phyloP scores from a whole-genome alignment of 2,797 vertebrate genomes.

The Natrix natrix region DNA sequence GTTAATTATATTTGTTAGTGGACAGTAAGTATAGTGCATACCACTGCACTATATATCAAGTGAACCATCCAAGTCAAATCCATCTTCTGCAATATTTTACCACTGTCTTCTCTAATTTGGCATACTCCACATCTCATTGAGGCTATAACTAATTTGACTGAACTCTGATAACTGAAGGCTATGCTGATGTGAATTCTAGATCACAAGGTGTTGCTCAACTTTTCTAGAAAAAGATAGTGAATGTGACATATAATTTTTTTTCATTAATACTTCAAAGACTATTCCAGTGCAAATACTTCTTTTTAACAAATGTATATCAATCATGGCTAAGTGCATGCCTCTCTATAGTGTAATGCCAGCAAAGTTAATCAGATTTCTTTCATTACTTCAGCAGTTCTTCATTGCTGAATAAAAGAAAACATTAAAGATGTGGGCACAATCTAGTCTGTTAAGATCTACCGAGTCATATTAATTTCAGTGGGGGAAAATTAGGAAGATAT shows the following conservation, averaged over 20 bases:
- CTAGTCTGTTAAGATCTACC: neutral
- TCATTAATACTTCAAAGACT: neutral
- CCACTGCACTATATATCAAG: neutral
- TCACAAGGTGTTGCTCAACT: neutral
- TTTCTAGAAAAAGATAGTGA: neutral
- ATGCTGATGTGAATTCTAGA: neutral
- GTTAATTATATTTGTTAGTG: neutral
- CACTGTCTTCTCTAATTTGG: neutral
- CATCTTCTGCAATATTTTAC: rapidly evolving
- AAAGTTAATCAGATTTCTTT: constrained; percentile 9
- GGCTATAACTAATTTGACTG: neutral
- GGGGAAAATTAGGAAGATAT: neutral
- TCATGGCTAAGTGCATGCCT: neutral
- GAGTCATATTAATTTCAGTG: neutral
- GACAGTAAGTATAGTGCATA: neutral
- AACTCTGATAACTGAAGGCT: neutral
- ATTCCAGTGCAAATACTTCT: rapidly evolving
- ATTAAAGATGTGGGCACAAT: neutral
- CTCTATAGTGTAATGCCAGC: neutral
- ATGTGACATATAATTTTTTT: rapidly evolving
- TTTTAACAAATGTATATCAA: neutral
- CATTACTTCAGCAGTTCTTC: neutral
- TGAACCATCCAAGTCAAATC: rapidly evolving
- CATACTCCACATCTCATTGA: neutral
- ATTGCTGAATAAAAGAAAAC: neutral